Evolutionary conservation across 2,797 vertebrate genomes (phyloP).

Genomic region (Semaprochilodus insignis): DNA sequence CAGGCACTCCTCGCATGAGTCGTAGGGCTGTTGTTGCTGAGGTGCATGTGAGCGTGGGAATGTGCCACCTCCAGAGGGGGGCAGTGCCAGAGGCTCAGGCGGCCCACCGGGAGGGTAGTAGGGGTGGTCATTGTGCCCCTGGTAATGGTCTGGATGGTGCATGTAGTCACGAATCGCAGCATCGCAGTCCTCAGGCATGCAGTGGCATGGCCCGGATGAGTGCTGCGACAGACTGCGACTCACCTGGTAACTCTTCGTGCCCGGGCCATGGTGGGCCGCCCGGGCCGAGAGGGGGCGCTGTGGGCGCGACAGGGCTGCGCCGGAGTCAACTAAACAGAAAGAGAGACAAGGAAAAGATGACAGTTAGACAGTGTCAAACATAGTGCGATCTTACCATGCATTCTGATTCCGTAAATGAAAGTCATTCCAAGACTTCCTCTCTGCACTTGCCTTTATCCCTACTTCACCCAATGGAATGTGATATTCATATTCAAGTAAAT

Average conservation of each 20-base stretch:
- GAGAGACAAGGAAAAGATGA: background rate
- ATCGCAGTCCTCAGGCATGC: constrained; percentile 87
- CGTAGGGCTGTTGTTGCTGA: constrained; percentile 89
- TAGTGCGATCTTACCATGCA: background rate
- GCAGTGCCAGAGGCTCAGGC: constrained; percentile 80
- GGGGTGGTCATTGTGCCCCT: constrained; percentile 81
- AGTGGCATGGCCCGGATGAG: constrained; percentile 88
- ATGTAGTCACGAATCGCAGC: constrained; percentile 78
- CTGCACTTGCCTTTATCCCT: background rate
- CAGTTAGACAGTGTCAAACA: background rate
- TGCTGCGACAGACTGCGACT: constrained; percentile 93
- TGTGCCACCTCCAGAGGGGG: constrained; percentile 88
- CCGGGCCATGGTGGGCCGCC: constrained; percentile 83
- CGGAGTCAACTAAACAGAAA: constrained; percentile 78
- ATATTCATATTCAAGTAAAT: background rate
- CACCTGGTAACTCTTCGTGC: constrained; percentile 94
- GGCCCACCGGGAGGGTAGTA: constrained; percentile 85
- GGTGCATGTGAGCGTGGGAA: constrained; percentile 95
- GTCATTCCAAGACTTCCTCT: background rate
- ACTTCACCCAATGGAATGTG: too few relatives aligned
- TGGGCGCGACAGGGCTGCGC: constrained; percentile 83
- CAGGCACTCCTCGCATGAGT: constrained; percentile 97
- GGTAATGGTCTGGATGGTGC: constrained; percentile 78
- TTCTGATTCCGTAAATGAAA: background rate
- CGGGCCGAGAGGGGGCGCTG: constrained; percentile 86